Evolutionary conservation across 1,140 invertebrate species (phyloP).

Genomic region (Bombus consobrinus): DNA sequence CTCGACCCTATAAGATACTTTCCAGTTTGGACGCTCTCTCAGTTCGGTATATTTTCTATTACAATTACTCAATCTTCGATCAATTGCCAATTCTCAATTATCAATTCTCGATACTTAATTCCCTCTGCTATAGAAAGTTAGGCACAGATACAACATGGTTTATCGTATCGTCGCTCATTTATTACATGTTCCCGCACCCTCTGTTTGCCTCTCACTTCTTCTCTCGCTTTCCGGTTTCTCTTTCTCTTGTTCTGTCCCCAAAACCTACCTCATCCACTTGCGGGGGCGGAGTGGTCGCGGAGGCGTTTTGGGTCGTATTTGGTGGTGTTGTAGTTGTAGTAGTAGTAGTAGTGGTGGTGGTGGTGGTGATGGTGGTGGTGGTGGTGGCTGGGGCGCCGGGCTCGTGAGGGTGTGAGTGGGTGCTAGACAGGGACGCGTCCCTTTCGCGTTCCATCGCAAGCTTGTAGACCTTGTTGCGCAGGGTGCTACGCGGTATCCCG

Average conservation of each 20-base stretch:
- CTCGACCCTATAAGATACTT: not conserved
- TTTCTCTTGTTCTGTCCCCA: constrained; percentile 71
- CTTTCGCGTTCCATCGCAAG: constrained; percentile 88
- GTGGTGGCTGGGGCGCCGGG: constrained; percentile 69
- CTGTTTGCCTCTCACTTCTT: not conserved
- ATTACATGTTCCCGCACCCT: constrained; percentile 14
- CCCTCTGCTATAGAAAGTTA: not conserved
- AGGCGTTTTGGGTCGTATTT: constrained; percentile 80
- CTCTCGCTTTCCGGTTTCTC: constrained; percentile 24
- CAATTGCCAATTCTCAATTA: constrained; percentile 36
- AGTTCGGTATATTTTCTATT: too few relatives aligned
- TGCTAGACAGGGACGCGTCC: constrained; percentile 83
- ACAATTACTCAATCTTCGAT: not conserved
- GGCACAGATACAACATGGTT: not conserved
- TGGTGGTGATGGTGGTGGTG: constrained; percentile 69
- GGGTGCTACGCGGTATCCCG: constrained; percentile 96
- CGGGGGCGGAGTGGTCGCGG: constrained; percentile 77
- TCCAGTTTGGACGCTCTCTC: not conserved
- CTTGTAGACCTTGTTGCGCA: constrained; percentile 97
- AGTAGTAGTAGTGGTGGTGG: constrained; percentile 70
- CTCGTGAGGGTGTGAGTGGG: constrained; percentile 78
- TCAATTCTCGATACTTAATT: not conserved
- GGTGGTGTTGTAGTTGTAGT: constrained; percentile 74
- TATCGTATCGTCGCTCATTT: not conserved
- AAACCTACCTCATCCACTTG: constrained; percentile 82